phyloP scores from a whole-genome alignment of 2,113 vertebrate genomes.

The Zosterops lateralis region DNA sequence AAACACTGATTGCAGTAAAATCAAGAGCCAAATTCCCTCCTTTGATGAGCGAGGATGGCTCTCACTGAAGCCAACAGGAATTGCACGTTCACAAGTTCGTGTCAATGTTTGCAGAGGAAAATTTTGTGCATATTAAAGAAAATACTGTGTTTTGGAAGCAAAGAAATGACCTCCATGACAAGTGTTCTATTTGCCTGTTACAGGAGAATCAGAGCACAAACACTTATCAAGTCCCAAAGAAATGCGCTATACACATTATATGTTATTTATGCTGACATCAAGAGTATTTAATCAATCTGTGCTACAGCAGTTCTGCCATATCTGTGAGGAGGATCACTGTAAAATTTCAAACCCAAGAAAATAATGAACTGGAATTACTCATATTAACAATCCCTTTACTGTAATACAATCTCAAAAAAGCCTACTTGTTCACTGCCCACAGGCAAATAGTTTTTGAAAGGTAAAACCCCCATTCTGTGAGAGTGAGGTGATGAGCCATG shows the following conservation, averaged over 20 bases:
- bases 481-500: background rate
- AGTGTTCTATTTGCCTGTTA: background rate
- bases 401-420: background rate
- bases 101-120: conserved; percentile 11
- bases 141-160: background rate
- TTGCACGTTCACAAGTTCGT: background rate
- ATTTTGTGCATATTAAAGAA: background rate
- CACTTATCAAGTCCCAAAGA: background rate
- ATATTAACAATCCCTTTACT: background rate
- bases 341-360: conserved; percentile 6
- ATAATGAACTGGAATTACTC: background rate
- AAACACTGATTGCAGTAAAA: conserved; percentile 47
- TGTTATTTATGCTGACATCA: background rate
- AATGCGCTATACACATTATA: background rate
- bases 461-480: background rate
- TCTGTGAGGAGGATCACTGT: background rate
- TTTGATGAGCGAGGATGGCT: conserved; percentile 10
- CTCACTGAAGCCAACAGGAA: background rate
- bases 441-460: conserved; percentile 28
- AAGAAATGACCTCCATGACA: background rate
- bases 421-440: background rate
- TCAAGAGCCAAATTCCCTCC: conserved; percentile 28
- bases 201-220: background rate
- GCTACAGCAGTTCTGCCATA: background rate
- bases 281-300: background rate